Evolutionary conservation across 2,888 invertebrate species (phyloP).

Genomic region (Ypsolopha scabrella): DNA sequence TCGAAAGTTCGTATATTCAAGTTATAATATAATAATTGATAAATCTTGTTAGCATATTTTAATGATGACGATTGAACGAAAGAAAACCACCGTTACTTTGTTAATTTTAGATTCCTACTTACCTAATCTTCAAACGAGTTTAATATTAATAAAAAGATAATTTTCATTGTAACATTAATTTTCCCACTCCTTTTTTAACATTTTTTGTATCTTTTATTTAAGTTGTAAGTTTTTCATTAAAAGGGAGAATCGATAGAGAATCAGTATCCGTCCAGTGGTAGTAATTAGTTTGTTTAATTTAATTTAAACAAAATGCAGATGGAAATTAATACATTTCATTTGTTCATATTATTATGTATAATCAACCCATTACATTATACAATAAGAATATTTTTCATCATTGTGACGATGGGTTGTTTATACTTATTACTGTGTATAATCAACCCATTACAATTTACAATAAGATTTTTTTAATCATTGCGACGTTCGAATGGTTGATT

Average conservation of each 20-base stretch:
- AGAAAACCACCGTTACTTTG: constrained; percentile 29
- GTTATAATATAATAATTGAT: neutral
- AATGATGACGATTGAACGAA: constrained; percentile 18
- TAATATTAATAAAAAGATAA: neutral
- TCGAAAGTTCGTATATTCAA: too few species aligned
- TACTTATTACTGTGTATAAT: neutral
- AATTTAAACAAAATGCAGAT: neutral
- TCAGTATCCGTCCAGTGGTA: constrained; percentile 70
- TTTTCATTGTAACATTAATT: neutral
- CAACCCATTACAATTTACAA: neutral
- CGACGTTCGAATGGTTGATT: too few species aligned
- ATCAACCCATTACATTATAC: neutral
- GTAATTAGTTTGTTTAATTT: constrained; percentile 21
- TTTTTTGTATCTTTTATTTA: constrained; percentile 12
- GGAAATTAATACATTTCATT: neutral
- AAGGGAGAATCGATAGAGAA: constrained; percentile 61
- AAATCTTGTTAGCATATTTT: neutral
- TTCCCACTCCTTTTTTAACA: constrained; percentile 2
- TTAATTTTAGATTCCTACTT: constrained; percentile 9
- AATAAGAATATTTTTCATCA: constrained; percentile 22
- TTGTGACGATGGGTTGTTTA: constrained; percentile 10
- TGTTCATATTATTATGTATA: neutral
- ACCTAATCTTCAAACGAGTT: neutral
- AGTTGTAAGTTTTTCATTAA: constrained; percentile 15
- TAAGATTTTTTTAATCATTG: constrained; percentile 22